Base-by-base conservation (phyloP, 2,113 vertebrate genomes). In the Loxodonta africana region DNA sequence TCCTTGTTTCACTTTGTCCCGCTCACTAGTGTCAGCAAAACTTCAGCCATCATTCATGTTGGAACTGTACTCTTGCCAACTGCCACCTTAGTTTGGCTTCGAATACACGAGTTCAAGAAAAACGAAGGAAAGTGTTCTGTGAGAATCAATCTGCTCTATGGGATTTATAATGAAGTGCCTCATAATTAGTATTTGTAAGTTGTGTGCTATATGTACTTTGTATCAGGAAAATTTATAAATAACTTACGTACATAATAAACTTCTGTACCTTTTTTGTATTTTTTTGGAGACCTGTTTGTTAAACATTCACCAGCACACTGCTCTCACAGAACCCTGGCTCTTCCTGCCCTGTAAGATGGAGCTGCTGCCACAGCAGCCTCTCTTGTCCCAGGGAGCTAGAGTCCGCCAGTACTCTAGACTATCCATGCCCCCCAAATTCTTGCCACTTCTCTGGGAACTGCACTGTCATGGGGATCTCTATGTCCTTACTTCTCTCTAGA, bases 1-100 rank as follows among this genome's bases (percentile, higher is more conserved):
- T 74, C 65, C 65, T 37, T 84, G 28, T 88, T 95, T 96, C 67
- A 92, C 30, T 91, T n/a, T 57, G 51, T 89, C 60, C 28, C 89
- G 33, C 18, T 65, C 33, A 17, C 71, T 76, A 85, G 51, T 44
- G 0, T 88, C 62, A 83, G 53, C 62, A 51, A 82, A 93, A 93
- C 76, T 15, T 28, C 20, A 80, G 23, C 21, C 30, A 63, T n/a
- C 33, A 81, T 83, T 91, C 62, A 48, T 53, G 30, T 48, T 87
- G 67, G 26, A 95, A 94, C 30, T 95, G 65, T 48, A 65, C 18
- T 93, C 4, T 78, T 26, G 71, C 62, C 51, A 83, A 9, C 44
- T 94, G n/a, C 33, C 63, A 51, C 15, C 80, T 21, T 63, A 83
- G 67, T 2, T 63, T 37, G 46, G 46, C n/a, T 86, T 26, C 41